These are phyloP conservation scores for Boulengeromyrus knoepffleri DNA, from an alignment of 2,113 vertebrate species.

Conservation along the genomic window DNA sequence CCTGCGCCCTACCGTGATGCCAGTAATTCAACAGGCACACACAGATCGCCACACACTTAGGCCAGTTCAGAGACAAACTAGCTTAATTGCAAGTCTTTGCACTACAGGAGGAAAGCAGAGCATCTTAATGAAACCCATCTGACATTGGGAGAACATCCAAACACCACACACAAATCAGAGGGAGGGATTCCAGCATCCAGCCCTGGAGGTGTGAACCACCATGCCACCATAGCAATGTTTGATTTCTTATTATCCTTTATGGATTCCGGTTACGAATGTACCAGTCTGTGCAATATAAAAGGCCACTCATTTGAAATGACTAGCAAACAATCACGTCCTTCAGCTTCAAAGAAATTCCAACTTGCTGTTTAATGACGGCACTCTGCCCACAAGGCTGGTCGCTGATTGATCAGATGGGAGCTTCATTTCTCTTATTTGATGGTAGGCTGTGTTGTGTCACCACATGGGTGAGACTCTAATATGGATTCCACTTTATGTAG, in stretches of 20 bases:
- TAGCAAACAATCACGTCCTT: neutral
- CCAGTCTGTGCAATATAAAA: neutral
- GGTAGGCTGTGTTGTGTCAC: neutral
- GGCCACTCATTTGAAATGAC: neutral
- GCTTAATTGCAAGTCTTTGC: neutral
- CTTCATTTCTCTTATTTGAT: neutral
- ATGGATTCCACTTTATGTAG: neutral
- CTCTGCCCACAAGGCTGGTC: neutral
- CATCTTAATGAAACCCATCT: neutral
- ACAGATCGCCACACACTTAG: neutral
- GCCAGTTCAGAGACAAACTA: neutral
- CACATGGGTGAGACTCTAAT: neutral
- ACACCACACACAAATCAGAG: neutral
- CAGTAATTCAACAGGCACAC: neutral
- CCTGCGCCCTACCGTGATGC: neutral
- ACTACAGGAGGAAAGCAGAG: neutral
- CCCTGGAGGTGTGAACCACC: neutral
- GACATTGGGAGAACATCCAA: neutral
- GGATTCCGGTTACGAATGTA: neutral
- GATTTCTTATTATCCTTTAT: neutral
- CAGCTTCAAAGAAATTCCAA: neutral
- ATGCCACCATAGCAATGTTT: neutral
- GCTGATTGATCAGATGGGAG: neutral
- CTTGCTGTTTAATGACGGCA: neutral
- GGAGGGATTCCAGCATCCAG: neutral